phyloP scores from a whole-genome alignment of 2,888 invertebrate species.

The Onthophagus sagittarius region DNA sequence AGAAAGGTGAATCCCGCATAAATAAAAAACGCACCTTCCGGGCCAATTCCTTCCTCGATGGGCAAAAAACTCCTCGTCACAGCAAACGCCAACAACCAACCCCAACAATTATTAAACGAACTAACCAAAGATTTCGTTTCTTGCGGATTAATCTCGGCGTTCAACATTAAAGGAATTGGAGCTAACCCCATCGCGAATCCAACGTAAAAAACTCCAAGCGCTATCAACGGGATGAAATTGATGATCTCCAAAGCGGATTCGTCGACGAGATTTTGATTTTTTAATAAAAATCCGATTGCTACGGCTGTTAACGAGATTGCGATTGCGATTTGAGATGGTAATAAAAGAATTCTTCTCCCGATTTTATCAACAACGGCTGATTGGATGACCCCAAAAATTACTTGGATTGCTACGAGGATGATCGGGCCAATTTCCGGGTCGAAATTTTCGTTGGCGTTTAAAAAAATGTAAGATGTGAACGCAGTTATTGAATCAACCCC shows the following conservation, averaged over 20 bases:
- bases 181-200: slow-evolving; percentile 77
- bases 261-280: slow-evolving; percentile 37
- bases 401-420: slow-evolving; percentile 64
- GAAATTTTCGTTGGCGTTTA: slow-evolving; percentile 48
- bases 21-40: slow-evolving; percentile 65
- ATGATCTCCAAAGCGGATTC: slow-evolving; percentile 47
- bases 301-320: slow-evolving; percentile 61
- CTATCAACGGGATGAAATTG: slow-evolving; percentile 67
- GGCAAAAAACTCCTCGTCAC: slow-evolving; percentile 66
- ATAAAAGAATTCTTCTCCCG: slow-evolving; percentile 69
- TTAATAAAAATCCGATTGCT: slow-evolving; percentile 61
- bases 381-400: slow-evolving; percentile 65
- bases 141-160: slow-evolving; percentile 70
- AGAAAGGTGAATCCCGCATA: slow-evolving; percentile 62
- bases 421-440: slow-evolving; percentile 52
- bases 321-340: slow-evolving; percentile 66
- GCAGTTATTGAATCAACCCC: slow-evolving; percentile 61
- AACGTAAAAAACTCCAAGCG: slow-evolving; percentile 68
- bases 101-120: slow-evolving; percentile 70
- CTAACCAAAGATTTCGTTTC: slow-evolving; percentile 71
- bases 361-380: slow-evolving; percentile 71
- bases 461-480: slow-evolving; percentile 56
- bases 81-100: slow-evolving; percentile 72
- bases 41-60: slow-evolving; percentile 53
- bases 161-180: slow-evolving; percentile 72